phyloP scores from a whole-genome alignment of 1,140 invertebrate species.

The Heliothis virescens region DNA sequence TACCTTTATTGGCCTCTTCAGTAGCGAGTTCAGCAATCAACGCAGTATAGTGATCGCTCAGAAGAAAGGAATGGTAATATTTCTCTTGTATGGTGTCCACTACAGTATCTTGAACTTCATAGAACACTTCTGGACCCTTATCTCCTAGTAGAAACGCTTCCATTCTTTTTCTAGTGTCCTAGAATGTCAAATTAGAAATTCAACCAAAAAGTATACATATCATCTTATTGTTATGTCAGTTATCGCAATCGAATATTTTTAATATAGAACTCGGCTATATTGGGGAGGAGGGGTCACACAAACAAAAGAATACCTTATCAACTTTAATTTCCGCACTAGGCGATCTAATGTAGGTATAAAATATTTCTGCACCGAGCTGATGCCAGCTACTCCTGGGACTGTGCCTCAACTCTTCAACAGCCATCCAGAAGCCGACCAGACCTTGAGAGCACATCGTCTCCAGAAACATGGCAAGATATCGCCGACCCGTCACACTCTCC shows the following conservation, averaged over 20 bases:
- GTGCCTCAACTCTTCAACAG: constrained; percentile 94
- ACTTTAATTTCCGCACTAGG: constrained; percentile 93
- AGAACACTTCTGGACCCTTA: constrained; percentile 95
- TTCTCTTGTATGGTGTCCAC: constrained; percentile 93
- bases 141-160: constrained; percentile 95
- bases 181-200: constrained; percentile 44
- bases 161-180: constrained; percentile 92
- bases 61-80: constrained; percentile 95
- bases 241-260: neutral
- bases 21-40: constrained; percentile 90
- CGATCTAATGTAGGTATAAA: constrained; percentile 94
- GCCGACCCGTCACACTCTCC: constrained; percentile 90
- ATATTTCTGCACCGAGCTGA: constrained; percentile 95
- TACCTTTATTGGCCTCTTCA: constrained; percentile 88
- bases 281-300: no score
- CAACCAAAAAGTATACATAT: no score
- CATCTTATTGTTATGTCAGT: neutral
- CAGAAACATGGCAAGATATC: constrained; percentile 92
- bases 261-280: neutral
- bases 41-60: constrained; percentile 94
- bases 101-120: constrained; percentile 93
- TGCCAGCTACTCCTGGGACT: constrained; percentile 92
- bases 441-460: constrained; percentile 93
- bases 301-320: constrained; percentile 86
- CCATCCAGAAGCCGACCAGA: constrained; percentile 94